phyloP scores from a whole-genome alignment of 2,113 vertebrate genomes.

The Ardeotis arabs region DNA sequence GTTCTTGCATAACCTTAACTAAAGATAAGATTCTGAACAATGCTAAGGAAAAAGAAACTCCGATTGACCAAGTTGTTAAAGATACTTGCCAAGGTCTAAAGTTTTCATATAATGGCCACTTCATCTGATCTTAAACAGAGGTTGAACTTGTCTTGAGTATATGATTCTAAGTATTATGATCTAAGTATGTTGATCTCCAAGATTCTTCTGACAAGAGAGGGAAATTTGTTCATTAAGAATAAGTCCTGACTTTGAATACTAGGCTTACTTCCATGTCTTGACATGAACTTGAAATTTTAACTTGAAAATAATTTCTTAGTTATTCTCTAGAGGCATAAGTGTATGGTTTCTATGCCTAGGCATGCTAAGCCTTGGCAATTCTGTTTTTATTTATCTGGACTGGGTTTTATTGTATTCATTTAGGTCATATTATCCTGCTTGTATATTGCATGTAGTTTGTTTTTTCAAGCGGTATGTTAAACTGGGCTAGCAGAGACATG shows the following conservation, averaged over 20 bases:
- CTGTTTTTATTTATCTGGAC: constrained; percentile 68
- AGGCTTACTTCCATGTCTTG: not conserved
- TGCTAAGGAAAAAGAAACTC: not conserved
- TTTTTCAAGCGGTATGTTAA: constrained; percentile 61
- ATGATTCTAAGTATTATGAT: not conserved
- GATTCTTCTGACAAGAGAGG: not conserved
- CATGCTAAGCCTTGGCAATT: constrained; percentile 55
- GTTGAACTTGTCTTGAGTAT: not conserved
- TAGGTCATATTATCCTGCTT: constrained; percentile 58
- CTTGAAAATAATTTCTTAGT: constrained; percentile 54
- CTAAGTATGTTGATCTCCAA: not conserved
- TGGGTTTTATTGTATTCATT: constrained; percentile 46
- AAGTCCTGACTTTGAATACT: not conserved
- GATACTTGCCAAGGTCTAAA: not conserved
- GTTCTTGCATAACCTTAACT: not conserved
- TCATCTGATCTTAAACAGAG: not conserved
- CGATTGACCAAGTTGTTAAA: not conserved
- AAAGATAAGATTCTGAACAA: not conserved
- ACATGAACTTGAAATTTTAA: constrained; percentile 3
- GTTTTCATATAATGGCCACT: not conserved
- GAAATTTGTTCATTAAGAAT: not conserved
- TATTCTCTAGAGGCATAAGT: constrained; percentile 34
- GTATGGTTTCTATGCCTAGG: constrained; percentile 28
- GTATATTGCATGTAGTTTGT: constrained; percentile 42
- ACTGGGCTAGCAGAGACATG: constrained; percentile 57